Evolutionary conservation across 2,113 vertebrate species (phyloP), one percentile per base, ranked within the genome.

Genomic region (Microcebus griseorufus): DNA sequence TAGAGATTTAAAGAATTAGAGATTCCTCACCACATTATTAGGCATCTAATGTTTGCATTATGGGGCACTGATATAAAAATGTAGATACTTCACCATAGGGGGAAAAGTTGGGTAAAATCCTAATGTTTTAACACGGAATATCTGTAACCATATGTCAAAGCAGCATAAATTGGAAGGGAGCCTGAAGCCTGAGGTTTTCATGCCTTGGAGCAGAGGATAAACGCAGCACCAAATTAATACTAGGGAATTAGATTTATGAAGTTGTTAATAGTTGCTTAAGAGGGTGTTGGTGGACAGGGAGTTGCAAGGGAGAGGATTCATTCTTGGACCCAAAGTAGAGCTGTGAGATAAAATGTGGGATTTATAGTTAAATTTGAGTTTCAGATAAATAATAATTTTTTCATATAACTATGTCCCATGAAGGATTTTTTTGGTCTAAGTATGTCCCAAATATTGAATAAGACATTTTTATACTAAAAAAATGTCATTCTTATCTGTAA

Each of bases 191-290:
- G 5, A 11, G 2, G 3, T 29, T 90, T 95, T 84, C 14, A 62
- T 12, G 13, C 32, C 64, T 92, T 22, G 39, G 53, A 12, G 16
- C 17, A 82, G 27, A 69, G 13, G 3, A 55, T 82, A 76, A n/a
- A 79, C 64, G 51, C 42, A n/a, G 20, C 11, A 64, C 11, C 34
- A 86, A 92, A 55, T 72, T 81, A 85, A 73, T n/a, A 55, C 12
- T 10, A 67, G 80, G 70, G 88, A 95, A 80, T 96, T 85, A 58
- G 60, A 93, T 82, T 78, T 79, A 90, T 12, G 17, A 60, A 95
- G 29, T 51, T 37, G 64, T 32, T 81, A 42, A 83, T 16, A 60
- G 29, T 34, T 69, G 64, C 48, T 86, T 53, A 96, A 60, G 37
- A 89, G 72, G 29, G 39, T 64, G 37, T 32, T 75, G 45, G 22